Evolutionary conservation across 2,797 vertebrate genomes (phyloP).

Genomic region (Micromesistius poutassou): DNA sequence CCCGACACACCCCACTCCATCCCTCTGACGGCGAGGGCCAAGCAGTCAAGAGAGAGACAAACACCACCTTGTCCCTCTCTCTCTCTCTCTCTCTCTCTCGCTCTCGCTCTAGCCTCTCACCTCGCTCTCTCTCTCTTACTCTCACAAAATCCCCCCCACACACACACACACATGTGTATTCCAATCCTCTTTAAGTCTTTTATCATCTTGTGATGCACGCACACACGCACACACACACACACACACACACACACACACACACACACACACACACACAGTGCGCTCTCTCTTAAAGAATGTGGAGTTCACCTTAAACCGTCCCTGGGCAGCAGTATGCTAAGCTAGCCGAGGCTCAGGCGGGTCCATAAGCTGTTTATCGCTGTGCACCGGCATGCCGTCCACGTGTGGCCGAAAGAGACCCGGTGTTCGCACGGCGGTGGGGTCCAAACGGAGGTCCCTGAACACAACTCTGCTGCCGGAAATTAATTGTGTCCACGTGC

Average conservation of each 20-base stretch:
- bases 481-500: too few relatives aligned
- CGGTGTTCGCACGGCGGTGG: too few relatives aligned
- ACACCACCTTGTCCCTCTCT: conserved; percentile 23
- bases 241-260: conserved; percentile 11
- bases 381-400: conserved; percentile 53
- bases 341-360: conserved; percentile 35
- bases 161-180: background rate
- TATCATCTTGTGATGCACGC: too few relatives aligned
- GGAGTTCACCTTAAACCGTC: conserved; percentile 50
- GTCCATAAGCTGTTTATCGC: conserved; percentile 58
- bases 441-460: background rate
- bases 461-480: background rate
- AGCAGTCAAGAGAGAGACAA: conserved; percentile 37
- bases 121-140: conserved; percentile 2
- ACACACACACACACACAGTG: conserved; percentile 14
- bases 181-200: background rate
- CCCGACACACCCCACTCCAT: conserved; percentile 38
- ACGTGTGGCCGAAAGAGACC: conserved; percentile 17
- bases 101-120: conserved; percentile 2
- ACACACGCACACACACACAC: too few relatives aligned
- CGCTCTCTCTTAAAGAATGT: conserved; percentile 18
- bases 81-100: conserved; percentile 10
- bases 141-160: background rate
- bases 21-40: conserved; percentile 37
- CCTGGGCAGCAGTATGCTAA: conserved; percentile 29